These are phyloP conservation scores for Cartodere bifasciata DNA, from an alignment of 2,888 invertebrate species.

Conservation along the genomic window DNA sequence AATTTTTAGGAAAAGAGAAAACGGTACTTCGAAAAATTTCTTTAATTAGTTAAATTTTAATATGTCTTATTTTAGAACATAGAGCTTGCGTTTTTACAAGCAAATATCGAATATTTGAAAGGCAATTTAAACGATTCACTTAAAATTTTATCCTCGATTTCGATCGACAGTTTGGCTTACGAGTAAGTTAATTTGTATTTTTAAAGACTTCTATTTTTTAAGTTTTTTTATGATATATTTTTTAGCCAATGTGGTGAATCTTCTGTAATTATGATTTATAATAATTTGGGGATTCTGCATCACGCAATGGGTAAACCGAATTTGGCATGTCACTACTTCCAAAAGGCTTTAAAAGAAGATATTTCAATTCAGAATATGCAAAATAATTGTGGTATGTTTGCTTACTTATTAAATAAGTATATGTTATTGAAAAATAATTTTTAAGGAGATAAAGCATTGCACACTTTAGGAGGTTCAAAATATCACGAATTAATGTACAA, in stretches of 20 bases:
- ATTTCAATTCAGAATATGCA: conserved; percentile 25
- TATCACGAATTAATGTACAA: conserved; percentile 64
- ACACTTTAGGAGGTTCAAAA: conserved; percentile 46
- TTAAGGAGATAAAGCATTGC: conserved; percentile 41
- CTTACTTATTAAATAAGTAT: conserved; percentile 1
- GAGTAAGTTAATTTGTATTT: conserved; percentile 29
- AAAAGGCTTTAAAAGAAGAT: conserved; percentile 67
- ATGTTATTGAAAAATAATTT: conserved; percentile 12
- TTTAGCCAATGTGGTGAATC: conserved; percentile 47
- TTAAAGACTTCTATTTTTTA: not conserved
- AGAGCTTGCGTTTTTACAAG: conserved; percentile 45
- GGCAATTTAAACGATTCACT: conserved; percentile 51
- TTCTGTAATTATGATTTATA: conserved; percentile 53
- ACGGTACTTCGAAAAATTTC: conserved; percentile 24
- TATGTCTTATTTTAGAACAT: conserved; percentile 32
- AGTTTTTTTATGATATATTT: conserved; percentile 15
- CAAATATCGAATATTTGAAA: conserved; percentile 50
- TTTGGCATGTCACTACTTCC: conserved; percentile 66
- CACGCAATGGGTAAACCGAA: conserved; percentile 70
- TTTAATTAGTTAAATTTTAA: not conserved
- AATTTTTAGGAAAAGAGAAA: conserved; percentile 35
- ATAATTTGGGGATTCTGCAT: conserved; percentile 72
- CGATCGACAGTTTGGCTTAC: conserved; percentile 34
- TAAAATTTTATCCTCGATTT: conserved; percentile 41
- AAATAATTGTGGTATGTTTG: conserved; percentile 18